Conservation (phyloP, 1,140 invertebrate genomes). For the Coenobita brevimanus region DNA sequence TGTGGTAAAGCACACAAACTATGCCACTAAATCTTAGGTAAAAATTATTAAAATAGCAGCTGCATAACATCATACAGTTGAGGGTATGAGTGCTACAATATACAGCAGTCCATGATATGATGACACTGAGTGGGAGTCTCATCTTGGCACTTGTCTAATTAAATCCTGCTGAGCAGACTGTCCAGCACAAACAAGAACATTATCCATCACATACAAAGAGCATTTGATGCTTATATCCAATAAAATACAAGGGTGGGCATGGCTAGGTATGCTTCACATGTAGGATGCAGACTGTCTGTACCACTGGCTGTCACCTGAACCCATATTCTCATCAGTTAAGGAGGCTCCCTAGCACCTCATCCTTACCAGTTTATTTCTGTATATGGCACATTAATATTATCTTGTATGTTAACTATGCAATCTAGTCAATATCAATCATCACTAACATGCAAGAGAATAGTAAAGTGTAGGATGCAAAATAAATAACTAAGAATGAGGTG, state of each 20-base stretch:
- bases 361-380: no score
- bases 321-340: no score
- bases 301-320: slow-evolving; percentile 52
- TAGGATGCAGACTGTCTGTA: slow-evolving; percentile 45
- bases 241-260: slow-evolving; percentile 41
- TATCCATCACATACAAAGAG: slow-evolving; percentile 50
- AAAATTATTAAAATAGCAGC: slow-evolving; percentile 60
- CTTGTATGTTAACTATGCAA: no score
- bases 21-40: slow-evolving; percentile 58
- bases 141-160: slow-evolving; percentile 61
- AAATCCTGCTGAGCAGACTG: slow-evolving; percentile 39
- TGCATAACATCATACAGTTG: slow-evolving; percentile 63
- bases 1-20: slow-evolving; percentile 64
- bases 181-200: slow-evolving; percentile 35
- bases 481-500: no score
- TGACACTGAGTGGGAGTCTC: slow-evolving; percentile 62
- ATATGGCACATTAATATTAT: no score
- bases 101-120: slow-evolving; percentile 63
- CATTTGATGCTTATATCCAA: slow-evolving; percentile 46
- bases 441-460: no score
- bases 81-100: slow-evolving; percentile 52
- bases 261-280: slow-evolving; percentile 39
- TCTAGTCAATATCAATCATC: no score
- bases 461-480: no score
- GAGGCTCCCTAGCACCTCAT: no score